phyloP scores from a whole-genome alignment of 2,888 invertebrate species.

The Cataglyphis rosenhaueri region DNA sequence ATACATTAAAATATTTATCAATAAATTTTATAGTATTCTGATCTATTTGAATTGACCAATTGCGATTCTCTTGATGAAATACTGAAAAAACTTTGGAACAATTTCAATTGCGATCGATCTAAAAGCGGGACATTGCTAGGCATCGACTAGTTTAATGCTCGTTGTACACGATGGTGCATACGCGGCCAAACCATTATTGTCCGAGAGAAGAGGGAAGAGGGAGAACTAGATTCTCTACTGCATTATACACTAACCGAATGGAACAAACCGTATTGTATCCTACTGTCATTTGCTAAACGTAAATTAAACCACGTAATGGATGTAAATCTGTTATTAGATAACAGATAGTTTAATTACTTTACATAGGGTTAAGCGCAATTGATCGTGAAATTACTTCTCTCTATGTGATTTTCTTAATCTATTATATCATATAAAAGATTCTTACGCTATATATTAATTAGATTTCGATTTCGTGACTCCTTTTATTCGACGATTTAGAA shows the following conservation, averaged over 20 bases:
- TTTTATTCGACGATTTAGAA: neutral
- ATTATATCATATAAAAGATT: neutral
- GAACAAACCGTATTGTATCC: slow-evolving; percentile 50
- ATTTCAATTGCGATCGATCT: slow-evolving; percentile 81
- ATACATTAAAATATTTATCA: neutral
- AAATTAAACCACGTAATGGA: slow-evolving; percentile 33
- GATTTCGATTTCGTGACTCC: neutral
- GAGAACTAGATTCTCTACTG: slow-evolving; percentile 34
- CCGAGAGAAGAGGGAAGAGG: slow-evolving; percentile 44
- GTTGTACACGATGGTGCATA: slow-evolving; percentile 57
- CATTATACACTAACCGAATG: slow-evolving; percentile 25
- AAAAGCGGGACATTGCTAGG: slow-evolving; percentile 55
- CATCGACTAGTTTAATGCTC: slow-evolving; percentile 61
- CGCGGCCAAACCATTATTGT: slow-evolving; percentile 61
- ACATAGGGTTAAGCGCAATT: neutral
- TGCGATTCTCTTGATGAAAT: slow-evolving; percentile 6
- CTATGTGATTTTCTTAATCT: neutral
- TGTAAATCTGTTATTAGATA: slow-evolving; percentile 28
- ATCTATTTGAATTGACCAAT: neutral
- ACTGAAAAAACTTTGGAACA: slow-evolving; percentile 74
- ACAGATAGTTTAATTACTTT: slow-evolving; percentile 36
- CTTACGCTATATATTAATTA: neutral
- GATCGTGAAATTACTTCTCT: slow-evolving; percentile 15
- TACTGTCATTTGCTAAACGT: slow-evolving; percentile 48
- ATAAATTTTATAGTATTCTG: neutral